Conservation (phyloP, 2,797 vertebrate species). For the Lemur catta region DNA sequence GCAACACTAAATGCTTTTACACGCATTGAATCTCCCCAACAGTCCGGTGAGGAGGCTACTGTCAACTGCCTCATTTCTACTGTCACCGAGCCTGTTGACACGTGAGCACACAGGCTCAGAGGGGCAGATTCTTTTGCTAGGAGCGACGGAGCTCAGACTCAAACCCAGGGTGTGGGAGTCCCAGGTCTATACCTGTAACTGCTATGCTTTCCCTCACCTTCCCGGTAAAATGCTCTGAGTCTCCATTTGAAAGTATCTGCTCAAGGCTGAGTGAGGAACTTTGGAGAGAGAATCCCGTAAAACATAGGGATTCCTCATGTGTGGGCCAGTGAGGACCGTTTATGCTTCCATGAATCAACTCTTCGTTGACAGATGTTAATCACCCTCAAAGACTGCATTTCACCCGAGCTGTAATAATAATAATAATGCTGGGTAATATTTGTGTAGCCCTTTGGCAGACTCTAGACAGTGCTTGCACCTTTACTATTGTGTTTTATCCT, state of each 20-base stretch:
- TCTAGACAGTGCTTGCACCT: not conserved
- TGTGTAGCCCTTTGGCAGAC: not conserved
- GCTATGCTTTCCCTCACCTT: not conserved
- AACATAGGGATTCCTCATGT: not conserved
- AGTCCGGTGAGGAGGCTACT: not conserved
- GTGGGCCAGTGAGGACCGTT: not conserved
- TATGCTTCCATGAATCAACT: not conserved
- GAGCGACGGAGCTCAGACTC: not conserved
- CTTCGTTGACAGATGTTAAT: not conserved
- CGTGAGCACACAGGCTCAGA: not conserved
- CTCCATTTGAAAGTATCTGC: not conserved
- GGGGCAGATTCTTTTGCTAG: not conserved
- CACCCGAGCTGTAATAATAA: not conserved
- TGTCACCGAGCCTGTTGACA: not conserved
- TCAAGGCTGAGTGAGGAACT: not conserved
- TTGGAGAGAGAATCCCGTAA: not conserved
- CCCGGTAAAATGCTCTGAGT: not conserved
- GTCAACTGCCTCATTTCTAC: not conserved
- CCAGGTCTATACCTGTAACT: not conserved
- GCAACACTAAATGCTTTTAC: not conserved
- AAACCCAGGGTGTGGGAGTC: accelerated
- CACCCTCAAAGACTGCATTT: not conserved
- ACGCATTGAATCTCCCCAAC: not conserved
- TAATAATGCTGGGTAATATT: not conserved
- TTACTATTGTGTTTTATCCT: not conserved